Percentiles rank a stretch among this genome's conserved stretches.
Evolutionary conservation across 2,797 vertebrate genomes (phyloP).

Genomic region (Artibeus lituratus): DNA sequence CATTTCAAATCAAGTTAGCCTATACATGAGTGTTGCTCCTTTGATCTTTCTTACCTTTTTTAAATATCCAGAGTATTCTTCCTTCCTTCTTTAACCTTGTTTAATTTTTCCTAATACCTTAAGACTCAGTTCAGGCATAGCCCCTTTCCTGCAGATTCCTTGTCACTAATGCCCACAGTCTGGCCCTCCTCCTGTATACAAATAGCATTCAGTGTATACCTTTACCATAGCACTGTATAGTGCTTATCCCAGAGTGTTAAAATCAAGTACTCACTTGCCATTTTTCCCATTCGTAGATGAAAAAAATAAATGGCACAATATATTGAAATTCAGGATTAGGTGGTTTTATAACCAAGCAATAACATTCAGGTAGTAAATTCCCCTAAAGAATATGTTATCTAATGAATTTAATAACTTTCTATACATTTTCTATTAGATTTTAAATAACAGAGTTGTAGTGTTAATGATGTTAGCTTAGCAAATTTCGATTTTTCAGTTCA

Average conservation of each 20-base stretch:
- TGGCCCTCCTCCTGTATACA: neutral
- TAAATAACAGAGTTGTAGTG: neutral
- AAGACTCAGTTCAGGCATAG: neutral
- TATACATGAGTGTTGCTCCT: neutral
- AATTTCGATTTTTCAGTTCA: neutral
- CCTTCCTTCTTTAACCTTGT: neutral
- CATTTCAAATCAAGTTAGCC: neutral
- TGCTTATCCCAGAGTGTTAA: neutral
- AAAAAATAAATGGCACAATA: neutral
- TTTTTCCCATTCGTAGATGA: neutral
- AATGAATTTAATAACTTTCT: neutral
- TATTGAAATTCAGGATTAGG: neutral
- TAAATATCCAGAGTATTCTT: neutral
- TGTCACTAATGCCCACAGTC: neutral
- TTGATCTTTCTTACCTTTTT: neutral
- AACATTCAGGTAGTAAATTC: neutral
- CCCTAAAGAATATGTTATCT: neutral
- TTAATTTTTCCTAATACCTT: neutral
- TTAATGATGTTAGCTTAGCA: neutral
- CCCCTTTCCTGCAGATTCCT: neutral
- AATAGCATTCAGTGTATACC: neutral
- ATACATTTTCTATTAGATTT: neutral
- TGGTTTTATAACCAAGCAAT: neutral
- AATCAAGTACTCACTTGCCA: neutral
- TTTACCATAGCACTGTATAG: neutral